Evolutionary conservation across 2,888 invertebrate genomes (phyloP), one percentile per base, ranked within the genome.

Genomic region (Mellilla xanthometata): DNA sequence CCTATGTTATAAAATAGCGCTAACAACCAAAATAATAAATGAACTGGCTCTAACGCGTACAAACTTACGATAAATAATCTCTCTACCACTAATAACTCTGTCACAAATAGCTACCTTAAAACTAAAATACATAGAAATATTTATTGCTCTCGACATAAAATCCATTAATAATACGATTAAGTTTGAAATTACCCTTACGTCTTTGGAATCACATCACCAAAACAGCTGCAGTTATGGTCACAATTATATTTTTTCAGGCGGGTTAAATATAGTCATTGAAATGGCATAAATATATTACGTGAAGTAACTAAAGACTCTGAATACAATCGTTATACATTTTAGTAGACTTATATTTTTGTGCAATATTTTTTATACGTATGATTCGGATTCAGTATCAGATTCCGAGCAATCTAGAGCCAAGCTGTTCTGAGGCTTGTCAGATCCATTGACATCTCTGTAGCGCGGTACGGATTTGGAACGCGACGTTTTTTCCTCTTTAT

Each of bases 191-290:
- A 88, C 80, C 76, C 75, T 81, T 87, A 88, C 83, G 72, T 89
- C 88, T 89, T 89, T 88, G 88, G 89, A 89, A 87, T 85, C 77
- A 84, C 84, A 87, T 88, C 88, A 88, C 88, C 88, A 86, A 85
- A 87, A 88, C 80, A 76, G 75, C 80, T 78, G 78, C 67, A 76
- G 83, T 85, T 88, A 89, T 89, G 88, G 88, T 86, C 88, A 88
- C 86, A 81, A 73, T 39, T 70, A 60, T 60, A 68, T 59, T 65
- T 78, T 65, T 81, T 79, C 74, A 87, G 88, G 88, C 88, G 88
- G 88, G 88, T 84, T 83, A 73, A 64, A 69, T 68, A 62, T 68
- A 61, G 56, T 52, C 52, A 41, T 54, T 45, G 43, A 31, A 39
- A 54, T 56, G 53, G 49, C 56, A 55, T 57, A 32, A 40, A 45